Evolutionary conservation across 1,140 invertebrate species (phyloP), one percentile per base, ranked within the genome.

Genomic region (Ceratina australensis): DNA sequence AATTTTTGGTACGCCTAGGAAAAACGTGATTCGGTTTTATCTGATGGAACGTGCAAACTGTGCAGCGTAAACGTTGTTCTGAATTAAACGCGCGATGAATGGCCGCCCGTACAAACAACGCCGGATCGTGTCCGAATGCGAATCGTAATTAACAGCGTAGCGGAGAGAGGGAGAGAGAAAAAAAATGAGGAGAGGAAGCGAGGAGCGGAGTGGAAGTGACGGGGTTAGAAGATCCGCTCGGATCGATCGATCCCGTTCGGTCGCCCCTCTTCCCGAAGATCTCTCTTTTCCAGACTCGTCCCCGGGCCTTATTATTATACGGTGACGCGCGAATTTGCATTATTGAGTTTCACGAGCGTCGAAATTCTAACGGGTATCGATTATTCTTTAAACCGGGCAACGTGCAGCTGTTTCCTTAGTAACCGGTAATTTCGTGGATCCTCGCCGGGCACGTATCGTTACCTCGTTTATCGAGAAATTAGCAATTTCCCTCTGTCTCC

Each of bases 361-460:
- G 60, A 73, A 73, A 54, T 73, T 73, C 71, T 64, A 73, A 64
- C 60, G 49, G 60, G 28, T 66, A 74, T 74, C 72, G 72, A 74
- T 74, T 74, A 74, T 74, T 66, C 72, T 74, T 74, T 74, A 47
- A 56, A 74, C 47, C 72, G 61, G 16, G 60, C 24, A 20, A 0
- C 50, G 49, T 63, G 33, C 61, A 66, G 20, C 72, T 74, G 61
- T 74, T 74, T 74, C 61, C 72, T 74, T 66, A 66, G 72, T 65
- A 74, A 74, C 72, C 72, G 22, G 50, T 66, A 66, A 74, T 74
- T 74, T 74, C 50, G 61, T 66, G 20, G 72, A 57, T 74, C 52
- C 50, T 24, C 26, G 20, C 8, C 28, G 20, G 54, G 15, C 60
- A 20, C 42, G 49, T 16, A 3, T 66, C 61, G 60, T 50, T 63